Conservation (phyloP, 2,113 vertebrate genomes). For the Sigmodon hispidus region DNA sequence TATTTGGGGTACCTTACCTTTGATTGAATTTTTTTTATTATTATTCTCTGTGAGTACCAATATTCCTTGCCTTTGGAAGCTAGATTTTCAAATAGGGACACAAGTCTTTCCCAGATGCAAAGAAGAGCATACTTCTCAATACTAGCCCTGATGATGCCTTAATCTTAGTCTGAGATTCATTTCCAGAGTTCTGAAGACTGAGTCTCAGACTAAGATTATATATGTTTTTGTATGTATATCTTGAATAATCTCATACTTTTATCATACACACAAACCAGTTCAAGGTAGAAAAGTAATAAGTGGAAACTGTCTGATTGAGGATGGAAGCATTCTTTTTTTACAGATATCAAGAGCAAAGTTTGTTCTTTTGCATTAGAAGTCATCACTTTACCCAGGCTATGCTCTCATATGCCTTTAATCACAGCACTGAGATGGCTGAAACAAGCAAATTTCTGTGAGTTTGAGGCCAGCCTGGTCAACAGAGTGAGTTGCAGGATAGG, state of each 20-base stretch:
- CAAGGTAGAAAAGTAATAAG: background rate
- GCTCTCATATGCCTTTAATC: too few species aligned
- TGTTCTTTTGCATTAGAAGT: background rate
- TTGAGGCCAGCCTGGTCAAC: too few species aligned
- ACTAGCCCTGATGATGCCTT: accelerated
- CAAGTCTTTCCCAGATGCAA: background rate
- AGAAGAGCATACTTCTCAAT: background rate
- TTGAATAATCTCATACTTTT: background rate
- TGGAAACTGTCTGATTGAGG: background rate
- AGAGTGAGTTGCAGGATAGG: too few species aligned
- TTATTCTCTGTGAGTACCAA: background rate
- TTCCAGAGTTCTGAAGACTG: background rate
- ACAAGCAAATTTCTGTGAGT: too few species aligned
- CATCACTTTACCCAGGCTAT: too few species aligned
- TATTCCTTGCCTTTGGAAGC: background rate
- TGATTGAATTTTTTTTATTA: background rate
- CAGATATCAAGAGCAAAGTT: background rate
- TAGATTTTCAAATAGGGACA: background rate
- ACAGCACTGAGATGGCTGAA: too few species aligned
- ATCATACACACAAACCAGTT: background rate
- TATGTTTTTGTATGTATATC: background rate
- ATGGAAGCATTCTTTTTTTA: background rate
- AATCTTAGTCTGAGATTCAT: background rate
- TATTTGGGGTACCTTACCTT: background rate
- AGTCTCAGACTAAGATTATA: too few species aligned